Evolutionary conservation across 2,888 invertebrate genomes (phyloP).

Genomic region (Drosophila macrospina): DNA sequence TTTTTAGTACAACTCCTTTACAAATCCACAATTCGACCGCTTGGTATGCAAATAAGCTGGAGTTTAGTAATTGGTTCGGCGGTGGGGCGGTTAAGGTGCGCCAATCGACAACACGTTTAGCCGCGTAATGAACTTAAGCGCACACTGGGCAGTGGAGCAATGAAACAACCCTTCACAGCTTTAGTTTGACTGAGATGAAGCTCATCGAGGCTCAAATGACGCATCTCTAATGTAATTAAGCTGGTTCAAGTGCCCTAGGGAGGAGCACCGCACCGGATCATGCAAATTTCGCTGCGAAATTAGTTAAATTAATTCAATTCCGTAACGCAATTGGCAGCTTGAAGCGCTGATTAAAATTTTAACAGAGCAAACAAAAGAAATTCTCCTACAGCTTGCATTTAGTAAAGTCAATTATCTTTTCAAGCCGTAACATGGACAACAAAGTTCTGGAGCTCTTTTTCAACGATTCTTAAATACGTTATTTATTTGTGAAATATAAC

Average conservation of each 20-base stretch:
- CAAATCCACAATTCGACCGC: slow-evolving; percentile 20
- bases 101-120: slow-evolving; percentile 59
- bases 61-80: neutral
- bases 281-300: slow-evolving; percentile 71
- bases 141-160: slow-evolving; percentile 8
- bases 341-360: slow-evolving; percentile 61
- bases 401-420: neutral
- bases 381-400: neutral
- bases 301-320: slow-evolving; percentile 70
- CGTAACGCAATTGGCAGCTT: slow-evolving; percentile 52
- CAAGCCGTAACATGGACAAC: no score
- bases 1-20: slow-evolving; percentile 30
- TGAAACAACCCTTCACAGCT: slow-evolving; percentile 28
- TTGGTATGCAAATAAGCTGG: slow-evolving; percentile 30
- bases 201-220: slow-evolving; percentile 51
- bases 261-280: slow-evolving; percentile 21
- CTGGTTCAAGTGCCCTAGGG: slow-evolving; percentile 16
- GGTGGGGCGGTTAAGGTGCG: neutral
- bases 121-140: slow-evolving; percentile 54
- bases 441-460: no score
- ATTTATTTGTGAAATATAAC: no score
- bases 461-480: no score
- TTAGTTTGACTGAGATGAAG: slow-evolving; percentile 18
- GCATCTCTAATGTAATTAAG: slow-evolving; percentile 77
- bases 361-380: slow-evolving; percentile 24